Conservation (phyloP, 2,888 invertebrate genomes). For the Scaptomyza flava region DNA sequence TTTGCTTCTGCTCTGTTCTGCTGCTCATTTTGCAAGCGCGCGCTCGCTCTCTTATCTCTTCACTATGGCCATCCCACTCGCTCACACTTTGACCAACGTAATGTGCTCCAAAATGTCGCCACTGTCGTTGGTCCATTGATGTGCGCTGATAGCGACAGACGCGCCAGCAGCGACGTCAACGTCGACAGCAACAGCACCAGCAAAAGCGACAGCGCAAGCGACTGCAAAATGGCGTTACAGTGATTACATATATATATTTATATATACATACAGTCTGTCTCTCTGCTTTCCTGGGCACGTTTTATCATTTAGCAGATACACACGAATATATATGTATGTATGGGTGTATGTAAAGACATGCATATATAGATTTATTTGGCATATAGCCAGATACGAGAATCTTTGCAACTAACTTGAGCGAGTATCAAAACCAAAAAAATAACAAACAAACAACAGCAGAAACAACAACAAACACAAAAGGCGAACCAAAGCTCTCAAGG, state of each 20-base stretch:
- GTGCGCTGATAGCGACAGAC: constrained; percentile 72
- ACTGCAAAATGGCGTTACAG: constrained; percentile 66
- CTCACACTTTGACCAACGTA: constrained; percentile 72
- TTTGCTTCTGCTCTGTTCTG: constrained; percentile 23
- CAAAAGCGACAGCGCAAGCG: constrained; percentile 19
- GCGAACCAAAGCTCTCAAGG: constrained; percentile 39
- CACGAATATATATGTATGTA: constrained; percentile 6
- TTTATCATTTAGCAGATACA: constrained; percentile 58
- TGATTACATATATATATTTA: constrained; percentile 11
- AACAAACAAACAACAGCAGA: constrained; percentile 61
- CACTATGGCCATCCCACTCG: constrained; percentile 62
- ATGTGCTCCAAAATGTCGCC: constrained; percentile 80
- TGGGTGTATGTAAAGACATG: neutral
- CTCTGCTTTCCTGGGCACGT: constrained; percentile 13
- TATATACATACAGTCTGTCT: constrained; percentile 2
- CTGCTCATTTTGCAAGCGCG: constrained; percentile 66
- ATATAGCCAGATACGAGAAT: constrained; percentile 51
- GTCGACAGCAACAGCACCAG: constrained; percentile 15
- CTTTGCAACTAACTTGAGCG: constrained; percentile 72
- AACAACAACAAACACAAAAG: constrained; percentile 37
- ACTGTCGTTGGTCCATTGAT: constrained; percentile 78
- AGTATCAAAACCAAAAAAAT: constrained; percentile 34
- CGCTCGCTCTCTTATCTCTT: constrained; percentile 61
- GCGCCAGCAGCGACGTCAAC: constrained; percentile 34
- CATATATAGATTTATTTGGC: constrained; percentile 23